Base-by-base conservation (phyloP, 2,888 invertebrate species). In the Mycalesis mineus region DNA sequence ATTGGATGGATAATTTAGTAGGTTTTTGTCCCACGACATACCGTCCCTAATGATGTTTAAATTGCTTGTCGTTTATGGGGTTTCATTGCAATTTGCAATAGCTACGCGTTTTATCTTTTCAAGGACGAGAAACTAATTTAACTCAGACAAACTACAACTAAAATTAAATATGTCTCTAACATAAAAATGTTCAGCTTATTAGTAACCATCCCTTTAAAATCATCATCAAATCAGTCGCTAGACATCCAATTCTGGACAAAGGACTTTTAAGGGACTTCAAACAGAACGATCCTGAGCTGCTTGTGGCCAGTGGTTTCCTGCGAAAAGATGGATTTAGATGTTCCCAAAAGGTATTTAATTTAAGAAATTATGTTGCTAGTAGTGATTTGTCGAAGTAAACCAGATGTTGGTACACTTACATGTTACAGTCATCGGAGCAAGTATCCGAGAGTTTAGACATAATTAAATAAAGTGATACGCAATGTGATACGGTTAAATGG, bases 1-100 rank as follows among this genome's bases (percentile, higher is more conserved):
- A 74, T 80, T 75, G 71, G 65, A 60, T 29, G 63, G 64, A 68
- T 58, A 57, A 55, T 62, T 67, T 66, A 60, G 65, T 63, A 65
- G 56, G 61, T 64, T 64, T 47, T 54, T 66, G 64, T 72, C 78
- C 69, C 78, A 77, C 75, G 77, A 71, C 68, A 70, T 64, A 68
- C 59, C 75, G 76, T 68, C 78, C 80, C 67, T 69, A 82, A 82
- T 84, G 78, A 75, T 69, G 65, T 71, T 72, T 73, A 72, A 78
- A 76, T 70, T 69, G 68, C 68, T 53, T 29, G 44, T 39, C 39
- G 40, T 53, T 41, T 37, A 52, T 53, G 55, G 52, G 60, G 55
- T 58, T 55, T 60, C 57, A 44, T 31, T 52, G 57, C 36, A 44
- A 59, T 56, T 29, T 52, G 57, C 31, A 44, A 59, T 54, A 11